Conservation (phyloP, 1,140 invertebrate genomes). For the Orius laevigatus region DNA sequence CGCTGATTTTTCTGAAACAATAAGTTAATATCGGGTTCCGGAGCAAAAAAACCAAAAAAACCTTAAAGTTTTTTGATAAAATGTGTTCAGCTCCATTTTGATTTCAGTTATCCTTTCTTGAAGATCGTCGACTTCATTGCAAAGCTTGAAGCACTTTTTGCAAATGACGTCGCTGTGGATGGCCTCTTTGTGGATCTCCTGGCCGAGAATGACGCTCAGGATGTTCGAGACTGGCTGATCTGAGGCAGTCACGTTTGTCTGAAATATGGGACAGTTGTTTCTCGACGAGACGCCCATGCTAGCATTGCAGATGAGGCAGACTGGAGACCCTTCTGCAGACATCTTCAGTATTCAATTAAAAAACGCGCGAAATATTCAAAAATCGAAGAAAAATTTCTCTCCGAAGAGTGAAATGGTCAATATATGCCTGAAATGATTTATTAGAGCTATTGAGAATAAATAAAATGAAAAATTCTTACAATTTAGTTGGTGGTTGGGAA, state of each 20-base stretch:
- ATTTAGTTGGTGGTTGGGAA: too few species aligned
- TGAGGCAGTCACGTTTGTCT: slow-evolving; percentile 25
- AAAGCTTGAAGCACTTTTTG: slow-evolving; percentile 44
- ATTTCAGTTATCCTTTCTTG: slow-evolving; percentile 32
- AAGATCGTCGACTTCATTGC: slow-evolving; percentile 42
- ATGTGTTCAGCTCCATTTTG: slow-evolving; percentile 29
- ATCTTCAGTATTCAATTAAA: slow-evolving; percentile 6
- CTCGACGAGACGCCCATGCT: slow-evolving; percentile 33
- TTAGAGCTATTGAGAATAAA: slow-evolving; percentile 2
- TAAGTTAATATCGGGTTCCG: too few species aligned
- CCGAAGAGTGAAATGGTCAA: neutral
- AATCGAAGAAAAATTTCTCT: neutral
- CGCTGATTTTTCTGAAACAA: slow-evolving; percentile 17
- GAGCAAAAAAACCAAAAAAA: slow-evolving; percentile 18
- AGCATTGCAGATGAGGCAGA: slow-evolving; percentile 36
- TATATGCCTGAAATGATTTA: too few species aligned
- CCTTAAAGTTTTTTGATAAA: slow-evolving; percentile 29
- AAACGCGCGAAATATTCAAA: neutral
- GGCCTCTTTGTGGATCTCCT: slow-evolving; percentile 29
- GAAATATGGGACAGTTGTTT: slow-evolving; percentile 35
- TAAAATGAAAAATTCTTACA: slow-evolving; percentile 9
- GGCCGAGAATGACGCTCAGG: slow-evolving; percentile 33
- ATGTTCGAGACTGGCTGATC: slow-evolving; percentile 30
- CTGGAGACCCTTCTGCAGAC: neutral
- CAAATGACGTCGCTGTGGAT: slow-evolving; percentile 38